These are phyloP conservation scores for Thera obeliscata DNA, from an alignment of 2,888 invertebrate species.

Conservation along the genomic window DNA sequence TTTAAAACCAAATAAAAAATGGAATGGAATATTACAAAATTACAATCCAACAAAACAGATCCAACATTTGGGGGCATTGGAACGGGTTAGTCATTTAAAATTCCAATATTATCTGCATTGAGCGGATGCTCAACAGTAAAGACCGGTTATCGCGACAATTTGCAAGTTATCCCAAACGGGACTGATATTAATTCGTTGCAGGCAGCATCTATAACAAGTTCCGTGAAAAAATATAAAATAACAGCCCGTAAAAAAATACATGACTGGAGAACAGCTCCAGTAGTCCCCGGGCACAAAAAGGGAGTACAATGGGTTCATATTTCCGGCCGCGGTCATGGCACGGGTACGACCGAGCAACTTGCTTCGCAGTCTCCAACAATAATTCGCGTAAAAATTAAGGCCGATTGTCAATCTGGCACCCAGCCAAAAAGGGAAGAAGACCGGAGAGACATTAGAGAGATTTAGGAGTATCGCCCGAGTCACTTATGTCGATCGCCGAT, in stretches of 20 bases:
- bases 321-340: constrained; percentile 64
- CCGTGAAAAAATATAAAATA: constrained; percentile 31
- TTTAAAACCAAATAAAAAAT: constrained; percentile 3
- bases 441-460: constrained; percentile 57
- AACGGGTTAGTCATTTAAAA: constrained; percentile 36
- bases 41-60: neutral
- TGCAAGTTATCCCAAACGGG: constrained; percentile 32
- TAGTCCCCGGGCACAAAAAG: constrained; percentile 60
- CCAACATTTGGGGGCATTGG: constrained; percentile 32
- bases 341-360: constrained; percentile 52
- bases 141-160: constrained; percentile 44
- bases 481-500: constrained; percentile 48
- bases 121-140: constrained; percentile 46
- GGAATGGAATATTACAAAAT: constrained; percentile 1
- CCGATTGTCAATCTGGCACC: constrained; percentile 61
- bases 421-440: constrained; percentile 58
- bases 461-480: constrained; percentile 50
- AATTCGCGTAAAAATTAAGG: constrained; percentile 61
- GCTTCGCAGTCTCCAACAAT: constrained; percentile 51
- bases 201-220: constrained; percentile 25
- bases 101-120: constrained; percentile 43
- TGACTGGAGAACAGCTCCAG: constrained; percentile 44
- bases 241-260: constrained; percentile 38
- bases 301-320: constrained; percentile 71
- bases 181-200: constrained; percentile 31